Conservation (phyloP, 2,113 vertebrate species). For the Myxocyprinus asiaticus region DNA sequence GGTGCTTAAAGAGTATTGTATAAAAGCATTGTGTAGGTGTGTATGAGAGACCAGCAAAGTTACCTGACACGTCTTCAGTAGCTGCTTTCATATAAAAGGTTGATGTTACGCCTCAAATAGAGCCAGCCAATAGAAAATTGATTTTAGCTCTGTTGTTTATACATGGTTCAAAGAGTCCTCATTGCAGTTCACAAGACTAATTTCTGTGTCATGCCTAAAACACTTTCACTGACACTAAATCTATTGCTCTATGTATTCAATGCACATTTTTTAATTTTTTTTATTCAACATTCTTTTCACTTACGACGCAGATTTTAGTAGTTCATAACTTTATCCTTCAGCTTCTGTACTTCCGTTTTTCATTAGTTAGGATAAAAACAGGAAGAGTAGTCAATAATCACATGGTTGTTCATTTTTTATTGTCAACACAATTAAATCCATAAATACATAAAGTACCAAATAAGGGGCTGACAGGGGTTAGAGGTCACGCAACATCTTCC, state of each 20-base stretch:
- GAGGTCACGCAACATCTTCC: slow-evolving; percentile 83
- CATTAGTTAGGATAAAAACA: slow-evolving; percentile 19
- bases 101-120: background rate
- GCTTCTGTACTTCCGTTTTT: background rate
- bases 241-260: too few relatives aligned
- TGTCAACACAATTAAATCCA: slow-evolving; percentile 33
- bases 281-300: too few relatives aligned
- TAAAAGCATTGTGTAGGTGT: background rate
- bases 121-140: background rate
- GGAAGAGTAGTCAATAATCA: slow-evolving; percentile 4
- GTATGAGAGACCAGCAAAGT: background rate
- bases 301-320: too few relatives aligned
- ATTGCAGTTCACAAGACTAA: too few relatives aligned
- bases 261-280: too few relatives aligned
- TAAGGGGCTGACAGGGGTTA: background rate
- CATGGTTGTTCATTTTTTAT: slow-evolving; percentile 22
- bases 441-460: slow-evolving; percentile 37
- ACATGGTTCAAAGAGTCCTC: too few relatives aligned
- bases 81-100: background rate
- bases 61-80: background rate
- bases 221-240: too few relatives aligned
- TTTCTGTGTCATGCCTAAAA: too few relatives aligned
- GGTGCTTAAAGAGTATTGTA: too few relatives aligned
- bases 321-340: too few relatives aligned
- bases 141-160: background rate